phyloP scores from a whole-genome alignment of 2,888 invertebrate genomes.

The Spisula subtruncata region DNA sequence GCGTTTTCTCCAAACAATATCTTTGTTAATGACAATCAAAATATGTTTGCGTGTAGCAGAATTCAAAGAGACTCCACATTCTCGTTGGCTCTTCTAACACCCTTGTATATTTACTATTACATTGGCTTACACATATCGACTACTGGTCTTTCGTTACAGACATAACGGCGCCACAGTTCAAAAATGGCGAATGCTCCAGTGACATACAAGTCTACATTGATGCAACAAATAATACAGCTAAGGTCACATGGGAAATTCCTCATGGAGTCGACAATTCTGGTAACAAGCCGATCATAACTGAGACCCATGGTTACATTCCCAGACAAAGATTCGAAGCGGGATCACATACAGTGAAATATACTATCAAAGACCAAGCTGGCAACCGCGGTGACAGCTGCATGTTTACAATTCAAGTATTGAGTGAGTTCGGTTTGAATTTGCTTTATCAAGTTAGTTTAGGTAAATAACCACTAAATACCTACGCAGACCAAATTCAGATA shows the following conservation, averaged over 20 bases:
- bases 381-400: slow-evolving; percentile 54
- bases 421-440: slow-evolving; percentile 36
- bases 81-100: no score
- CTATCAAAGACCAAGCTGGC: slow-evolving; percentile 40
- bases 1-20: no score
- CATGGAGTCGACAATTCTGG: slow-evolving; percentile 51
- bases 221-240: slow-evolving; percentile 56
- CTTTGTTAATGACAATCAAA: no score
- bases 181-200: slow-evolving; percentile 47
- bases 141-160: not conserved
- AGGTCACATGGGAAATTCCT: slow-evolving; percentile 54
- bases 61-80: no score
- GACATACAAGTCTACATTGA: slow-evolving; percentile 56
- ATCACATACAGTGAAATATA: slow-evolving; percentile 37
- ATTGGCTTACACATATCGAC: no score
- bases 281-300: slow-evolving; percentile 36
- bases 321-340: slow-evolving; percentile 45
- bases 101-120: no score
- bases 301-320: slow-evolving; percentile 31
- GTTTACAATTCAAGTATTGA: slow-evolving; percentile 49
- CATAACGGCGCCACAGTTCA: slow-evolving; percentile 33
- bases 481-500: no score
- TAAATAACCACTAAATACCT: no score
- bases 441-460: no score
- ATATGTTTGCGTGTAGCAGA: no score